Evolutionary conservation across 2,888 invertebrate genomes (phyloP), one percentile per base, ranked within the genome.

Genomic region (Acholoe squamosa): DNA sequence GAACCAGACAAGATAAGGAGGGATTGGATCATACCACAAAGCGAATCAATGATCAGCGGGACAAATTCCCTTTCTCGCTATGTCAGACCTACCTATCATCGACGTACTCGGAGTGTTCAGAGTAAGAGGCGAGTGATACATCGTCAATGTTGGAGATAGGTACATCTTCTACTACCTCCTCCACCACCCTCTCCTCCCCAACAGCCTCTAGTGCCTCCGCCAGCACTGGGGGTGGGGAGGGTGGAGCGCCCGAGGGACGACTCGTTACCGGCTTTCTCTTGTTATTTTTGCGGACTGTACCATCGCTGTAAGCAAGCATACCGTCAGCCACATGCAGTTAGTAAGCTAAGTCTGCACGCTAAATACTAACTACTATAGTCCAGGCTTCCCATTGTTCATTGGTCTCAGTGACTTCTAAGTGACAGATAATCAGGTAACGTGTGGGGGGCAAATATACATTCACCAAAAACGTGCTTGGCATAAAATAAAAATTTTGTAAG

Each of bases 271-370:
- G 91, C 91, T 94, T 94, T 92, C 94, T 94, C 19, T 94, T 93
- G 92, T 94, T 94, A 92, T 94, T 94, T 93, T 95, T 95, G 93
- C 93, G 93, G 54, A 95, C 95, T n/a, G 95, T 95, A 92, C 94
- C 94, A 91, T 94, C 95, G 89, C 95, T 95, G 93, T 86, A 91
- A 91, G 89, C 71, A 88, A 88, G 51, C 54, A 54, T 33, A 90
- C 84, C 51, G 34, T 25, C 12, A 25, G 90, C n/a, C 51, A 43
- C 90, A 90, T 90, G 90, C 90, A n/a, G 84, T 80, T 90, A 61
- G 84, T 80, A 16, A 16, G 77, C 80, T 7, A 22, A 33, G 31
- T n/a, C n/a, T 7, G 54, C n/a, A n/a, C n/a, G n/a, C n/a, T n/a
- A n/a, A n/a, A n/a, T n/a, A n/a, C n/a, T n/a, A n/a, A n/a, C n/a